Percentiles rank a stretch among this genome's conserved stretches.
These are phyloP conservation scores for Coilia nasus DNA, from an alignment of 2,797 vertebrate genomes.

Conservation along the genomic window DNA sequence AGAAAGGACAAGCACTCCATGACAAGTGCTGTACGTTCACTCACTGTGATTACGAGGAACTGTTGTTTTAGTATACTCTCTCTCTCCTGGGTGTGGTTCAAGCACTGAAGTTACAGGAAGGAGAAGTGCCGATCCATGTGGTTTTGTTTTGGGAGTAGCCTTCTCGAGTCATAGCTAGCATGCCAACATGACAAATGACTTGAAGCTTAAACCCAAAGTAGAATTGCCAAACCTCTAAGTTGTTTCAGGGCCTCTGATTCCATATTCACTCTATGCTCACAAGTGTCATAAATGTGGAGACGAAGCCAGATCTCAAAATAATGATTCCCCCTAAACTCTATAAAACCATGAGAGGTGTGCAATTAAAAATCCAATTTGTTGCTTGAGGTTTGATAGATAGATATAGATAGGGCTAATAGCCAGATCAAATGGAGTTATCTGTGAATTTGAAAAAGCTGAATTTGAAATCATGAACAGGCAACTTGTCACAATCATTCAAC, in stretches of 20 bases:
- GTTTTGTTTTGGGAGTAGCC: constrained; percentile 9
- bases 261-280: neutral
- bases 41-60: neutral
- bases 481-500: no score
- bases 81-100: neutral
- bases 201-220: neutral
- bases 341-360: no score
- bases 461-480: no score
- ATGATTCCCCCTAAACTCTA: neutral
- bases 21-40: neutral
- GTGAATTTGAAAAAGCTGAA: no score
- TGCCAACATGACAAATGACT: constrained; percentile 3
- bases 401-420: no score
- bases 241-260: neutral
- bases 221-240: neutral
- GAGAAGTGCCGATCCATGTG: neutral
- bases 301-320: neutral
- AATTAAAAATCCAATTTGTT: no score
- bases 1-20: neutral
- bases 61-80: neutral
- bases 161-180: neutral
- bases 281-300: neutral
- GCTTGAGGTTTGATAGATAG: no score
- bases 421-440: no score
- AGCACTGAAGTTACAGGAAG: constrained; percentile 15